Conservation (phyloP, 2,113 vertebrate genomes). For the Upupa epops region DNA sequence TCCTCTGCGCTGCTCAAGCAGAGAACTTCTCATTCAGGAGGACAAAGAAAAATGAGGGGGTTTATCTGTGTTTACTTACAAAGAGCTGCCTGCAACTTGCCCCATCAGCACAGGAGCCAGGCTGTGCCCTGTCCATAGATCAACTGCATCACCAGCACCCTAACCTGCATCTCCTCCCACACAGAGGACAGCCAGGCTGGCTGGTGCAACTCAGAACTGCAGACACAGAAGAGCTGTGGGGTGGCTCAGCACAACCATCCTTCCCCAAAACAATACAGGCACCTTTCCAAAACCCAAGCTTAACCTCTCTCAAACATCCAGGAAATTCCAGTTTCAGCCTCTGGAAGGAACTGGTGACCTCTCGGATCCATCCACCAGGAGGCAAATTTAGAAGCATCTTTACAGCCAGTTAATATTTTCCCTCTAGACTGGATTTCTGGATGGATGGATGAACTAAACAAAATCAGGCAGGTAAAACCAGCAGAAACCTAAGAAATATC, state of each 20-base stretch:
- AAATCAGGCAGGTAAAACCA: not conserved
- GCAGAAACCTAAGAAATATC: conserved; percentile 19
- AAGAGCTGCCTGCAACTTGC: not conserved
- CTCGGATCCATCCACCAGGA: not conserved
- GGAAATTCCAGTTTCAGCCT: not conserved
- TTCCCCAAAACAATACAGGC: not conserved
- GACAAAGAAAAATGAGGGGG: fast-evolving
- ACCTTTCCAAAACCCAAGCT: not conserved
- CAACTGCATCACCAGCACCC: not conserved
- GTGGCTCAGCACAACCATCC: not conserved
- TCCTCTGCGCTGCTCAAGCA: not conserved
- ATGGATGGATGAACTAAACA: not conserved
- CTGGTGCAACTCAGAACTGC: not conserved
- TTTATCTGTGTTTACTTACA: not conserved
- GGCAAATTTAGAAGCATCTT: not conserved
- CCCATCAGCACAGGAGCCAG: not conserved
- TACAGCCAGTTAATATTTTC: not conserved
- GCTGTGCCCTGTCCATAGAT: not conserved
- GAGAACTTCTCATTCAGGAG: not conserved
- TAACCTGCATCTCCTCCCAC: not conserved
- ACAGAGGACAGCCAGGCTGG: not conserved
- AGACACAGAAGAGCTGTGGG: not conserved
- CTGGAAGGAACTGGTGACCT: not conserved
- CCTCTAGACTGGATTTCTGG: not conserved
- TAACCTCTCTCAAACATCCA: not conserved